Conservation (phyloP, 2,113 vertebrate genomes). For the Deroptyus accipitrinus region DNA sequence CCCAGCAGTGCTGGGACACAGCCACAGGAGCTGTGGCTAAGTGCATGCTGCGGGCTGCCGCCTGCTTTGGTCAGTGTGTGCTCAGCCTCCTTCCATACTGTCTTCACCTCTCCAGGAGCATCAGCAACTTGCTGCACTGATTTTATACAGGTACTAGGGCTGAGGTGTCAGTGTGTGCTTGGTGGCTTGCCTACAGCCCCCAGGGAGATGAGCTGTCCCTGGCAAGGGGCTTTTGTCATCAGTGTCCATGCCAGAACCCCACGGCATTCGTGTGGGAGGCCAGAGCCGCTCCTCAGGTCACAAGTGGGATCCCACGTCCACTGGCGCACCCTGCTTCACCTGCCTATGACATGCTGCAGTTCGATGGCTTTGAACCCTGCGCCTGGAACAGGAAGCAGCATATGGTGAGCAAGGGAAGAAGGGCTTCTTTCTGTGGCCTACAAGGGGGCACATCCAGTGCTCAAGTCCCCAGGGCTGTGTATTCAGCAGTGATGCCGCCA, state of each 20-base stretch:
- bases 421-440: background rate
- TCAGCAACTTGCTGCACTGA: background rate
- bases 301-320: fast-evolving
- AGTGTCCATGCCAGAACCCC: background rate
- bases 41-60: background rate
- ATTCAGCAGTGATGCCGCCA: background rate
- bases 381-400: constrained; percentile 54
- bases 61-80: background rate
- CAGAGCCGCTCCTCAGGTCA: background rate
- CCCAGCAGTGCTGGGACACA: background rate
- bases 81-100: background rate
- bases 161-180: background rate
- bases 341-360: constrained; percentile 76
- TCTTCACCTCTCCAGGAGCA: background rate
- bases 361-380: constrained; percentile 68
- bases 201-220: background rate
- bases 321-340: background rate
- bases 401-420: background rate
- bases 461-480: background rate
- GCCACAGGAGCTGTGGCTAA: background rate
- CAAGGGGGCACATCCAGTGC: background rate
- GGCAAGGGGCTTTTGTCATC: background rate
- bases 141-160: background rate
- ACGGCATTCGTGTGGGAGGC: fast-evolving
- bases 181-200: background rate